Percentiles rank a stretch among this genome's conserved stretches.
These are phyloP conservation scores for Falco naumanni DNA, from an alignment of 2,797 vertebrate species.

Conservation along the genomic window DNA sequence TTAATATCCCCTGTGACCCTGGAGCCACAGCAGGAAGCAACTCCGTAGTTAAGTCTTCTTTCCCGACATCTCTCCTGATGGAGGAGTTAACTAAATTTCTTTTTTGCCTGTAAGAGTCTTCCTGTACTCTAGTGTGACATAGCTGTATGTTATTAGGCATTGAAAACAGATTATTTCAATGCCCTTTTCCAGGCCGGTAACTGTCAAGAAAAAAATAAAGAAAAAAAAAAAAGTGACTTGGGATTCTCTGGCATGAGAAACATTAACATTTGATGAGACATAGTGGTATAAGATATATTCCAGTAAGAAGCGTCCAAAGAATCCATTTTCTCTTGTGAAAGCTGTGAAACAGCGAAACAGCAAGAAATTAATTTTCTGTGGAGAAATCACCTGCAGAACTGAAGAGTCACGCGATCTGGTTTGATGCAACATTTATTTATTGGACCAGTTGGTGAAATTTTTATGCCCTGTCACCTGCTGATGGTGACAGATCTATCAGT, in stretches of 20 bases:
- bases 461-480: not conserved
- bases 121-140: not conserved
- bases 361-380: not conserved
- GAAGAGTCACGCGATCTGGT: not conserved
- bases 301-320: not conserved
- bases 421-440: not conserved
- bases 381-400: not conserved
- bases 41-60: not conserved
- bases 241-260: not conserved
- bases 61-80: not conserved
- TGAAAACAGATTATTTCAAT: not conserved
- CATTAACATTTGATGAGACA: not conserved
- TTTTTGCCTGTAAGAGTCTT: fast-evolving
- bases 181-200: not conserved
- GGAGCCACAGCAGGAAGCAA: not conserved
- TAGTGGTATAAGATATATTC: not conserved
- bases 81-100: not conserved
- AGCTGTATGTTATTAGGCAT: not conserved
- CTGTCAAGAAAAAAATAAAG: not conserved
- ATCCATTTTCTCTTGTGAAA: not conserved
- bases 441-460: not conserved
- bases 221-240: too few relatives aligned
- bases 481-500: not conserved
- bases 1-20: not conserved
- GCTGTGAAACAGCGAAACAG: not conserved